A percentile compares a stretch with the other conserved stretches of the same genome.
phyloP scores from a whole-genome alignment of 30 jellyfish, hydroid and myxozoan genomes.

The Turritopsis rubra region DNA sequence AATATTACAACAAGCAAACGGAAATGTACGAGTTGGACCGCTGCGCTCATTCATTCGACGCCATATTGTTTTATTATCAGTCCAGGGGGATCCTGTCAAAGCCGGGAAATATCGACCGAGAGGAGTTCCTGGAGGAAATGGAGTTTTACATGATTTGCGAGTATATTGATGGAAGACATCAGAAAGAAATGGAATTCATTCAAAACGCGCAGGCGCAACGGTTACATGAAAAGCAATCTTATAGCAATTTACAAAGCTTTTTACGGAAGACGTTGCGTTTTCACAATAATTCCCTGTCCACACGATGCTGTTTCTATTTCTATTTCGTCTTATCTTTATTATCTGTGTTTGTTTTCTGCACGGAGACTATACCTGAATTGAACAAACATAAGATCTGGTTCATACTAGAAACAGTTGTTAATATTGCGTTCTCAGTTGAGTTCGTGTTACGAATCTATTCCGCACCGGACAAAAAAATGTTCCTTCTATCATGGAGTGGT shows the following conservation, averaged over 20 bases:
- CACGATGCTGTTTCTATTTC: slow-evolving; percentile 28
- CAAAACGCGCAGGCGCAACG: neutral
- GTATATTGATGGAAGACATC: slow-evolving; percentile 58
- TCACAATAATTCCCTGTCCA: slow-evolving; percentile 27
- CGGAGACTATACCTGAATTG: slow-evolving; percentile 46
- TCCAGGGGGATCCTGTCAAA: slow-evolving; percentile 69
- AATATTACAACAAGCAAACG: slow-evolving; percentile 36
- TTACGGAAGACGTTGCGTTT: slow-evolving; percentile 41
- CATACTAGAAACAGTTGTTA: slow-evolving; percentile 35
- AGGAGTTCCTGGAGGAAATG: slow-evolving; percentile 44
- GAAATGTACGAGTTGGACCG: slow-evolving; percentile 46
- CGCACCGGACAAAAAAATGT: slow-evolving; percentile 40
- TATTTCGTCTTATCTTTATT: slow-evolving; percentile 33
- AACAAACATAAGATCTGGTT: slow-evolving; percentile 32
- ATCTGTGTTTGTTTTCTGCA: slow-evolving; percentile 46
- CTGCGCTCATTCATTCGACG: slow-evolving; percentile 56
- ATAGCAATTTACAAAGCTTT: slow-evolving; percentile 11
- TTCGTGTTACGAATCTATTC: slow-evolving; percentile 35
- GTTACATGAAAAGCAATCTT: slow-evolving; percentile 32
- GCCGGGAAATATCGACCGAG: slow-evolving; percentile 48
- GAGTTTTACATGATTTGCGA: slow-evolving; percentile 50
- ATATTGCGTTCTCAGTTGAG: slow-evolving; percentile 54
- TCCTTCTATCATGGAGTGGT: slow-evolving; percentile 46
- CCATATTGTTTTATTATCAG: slow-evolving; percentile 78
- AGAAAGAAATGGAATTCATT: slow-evolving; percentile 30